A percentile compares a stretch with the other conserved stretches of the same genome.
Evolutionary conservation across 2,888 invertebrate species (phyloP).

Genomic region (Heliconius ethilla): DNA sequence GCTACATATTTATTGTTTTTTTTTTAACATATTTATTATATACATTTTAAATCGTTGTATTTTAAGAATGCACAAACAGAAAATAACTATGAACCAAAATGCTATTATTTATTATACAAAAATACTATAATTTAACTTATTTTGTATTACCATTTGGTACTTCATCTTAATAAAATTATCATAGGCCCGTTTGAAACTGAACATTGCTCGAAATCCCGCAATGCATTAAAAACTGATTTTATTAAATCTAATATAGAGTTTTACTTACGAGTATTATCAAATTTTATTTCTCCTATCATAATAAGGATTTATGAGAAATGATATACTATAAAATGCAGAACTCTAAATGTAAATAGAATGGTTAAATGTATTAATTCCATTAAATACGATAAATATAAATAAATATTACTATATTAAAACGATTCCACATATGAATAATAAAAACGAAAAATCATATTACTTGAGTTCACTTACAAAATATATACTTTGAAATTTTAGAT

Average conservation of each 20-base stretch:
- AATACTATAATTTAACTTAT: conserved; percentile 3
- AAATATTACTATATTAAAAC: no score
- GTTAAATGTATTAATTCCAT: neutral
- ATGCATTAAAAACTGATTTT: conserved; percentile 10
- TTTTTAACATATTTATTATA: neutral
- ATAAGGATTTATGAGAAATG: neutral
- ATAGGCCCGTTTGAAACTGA: conserved; percentile 57
- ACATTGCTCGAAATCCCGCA: conserved; percentile 24
- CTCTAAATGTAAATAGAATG: neutral
- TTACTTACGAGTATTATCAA: no score
- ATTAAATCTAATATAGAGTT: neutral
- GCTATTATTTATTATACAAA: neutral
- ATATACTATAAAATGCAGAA: neutral
- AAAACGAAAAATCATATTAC: neutral
- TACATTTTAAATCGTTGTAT: neutral
- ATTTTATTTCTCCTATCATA: neutral
- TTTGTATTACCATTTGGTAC: conserved; percentile 3
- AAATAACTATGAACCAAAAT: neutral
- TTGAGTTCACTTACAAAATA: neutral
- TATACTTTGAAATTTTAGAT: no score
- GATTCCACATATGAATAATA: neutral
- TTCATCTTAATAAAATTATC: conserved; percentile 32
- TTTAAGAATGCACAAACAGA: neutral
- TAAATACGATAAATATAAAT: neutral
- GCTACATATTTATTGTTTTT: neutral